Evolutionary conservation across 35 echinoderm and acorn worm species (phyloP).

Genomic region (Ptychodera flava): DNA sequence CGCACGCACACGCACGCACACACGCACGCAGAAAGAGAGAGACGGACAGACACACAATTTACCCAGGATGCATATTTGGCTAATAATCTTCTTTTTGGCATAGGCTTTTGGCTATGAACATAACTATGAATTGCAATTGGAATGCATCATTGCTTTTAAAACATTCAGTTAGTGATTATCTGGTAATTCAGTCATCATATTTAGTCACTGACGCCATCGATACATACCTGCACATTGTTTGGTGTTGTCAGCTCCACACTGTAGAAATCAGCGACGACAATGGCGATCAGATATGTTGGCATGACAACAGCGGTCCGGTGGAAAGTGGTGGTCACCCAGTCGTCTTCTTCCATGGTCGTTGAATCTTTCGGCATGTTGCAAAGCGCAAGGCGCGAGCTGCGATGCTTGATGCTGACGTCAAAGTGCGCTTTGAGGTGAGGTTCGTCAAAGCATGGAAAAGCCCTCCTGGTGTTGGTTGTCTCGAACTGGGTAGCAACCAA

Average conservation of each 20-base stretch:
- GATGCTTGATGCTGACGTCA: background rate
- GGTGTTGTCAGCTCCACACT: conserved; percentile 3
- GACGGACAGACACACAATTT: background rate
- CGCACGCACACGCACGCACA: background rate
- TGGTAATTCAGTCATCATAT: too few species aligned
- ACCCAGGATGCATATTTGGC: too few species aligned
- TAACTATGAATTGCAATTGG: too few species aligned
- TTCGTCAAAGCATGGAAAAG: background rate
- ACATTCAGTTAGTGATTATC: too few species aligned
- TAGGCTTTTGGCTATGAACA: too few species aligned
- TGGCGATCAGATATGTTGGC: conserved; percentile 83
- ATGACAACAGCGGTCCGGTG: conserved; percentile 52
- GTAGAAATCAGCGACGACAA: conserved; percentile 75
- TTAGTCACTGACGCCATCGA: too few species aligned
- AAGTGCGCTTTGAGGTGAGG: background rate
- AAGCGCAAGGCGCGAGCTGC: conserved; percentile 26
- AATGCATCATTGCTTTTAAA: too few species aligned
- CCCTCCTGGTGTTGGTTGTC: background rate
- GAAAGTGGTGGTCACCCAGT: background rate
- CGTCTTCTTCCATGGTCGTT: background rate
- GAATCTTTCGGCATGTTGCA: conserved; percentile 50
- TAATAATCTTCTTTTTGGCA: too few species aligned
- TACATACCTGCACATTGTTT: background rate
- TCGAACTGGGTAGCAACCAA: background rate
- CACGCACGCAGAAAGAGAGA: background rate